These are phyloP conservation scores for Chaenocephalus aceratus DNA, from an alignment of 2,113 vertebrate genomes.

Conservation along the genomic window DNA sequence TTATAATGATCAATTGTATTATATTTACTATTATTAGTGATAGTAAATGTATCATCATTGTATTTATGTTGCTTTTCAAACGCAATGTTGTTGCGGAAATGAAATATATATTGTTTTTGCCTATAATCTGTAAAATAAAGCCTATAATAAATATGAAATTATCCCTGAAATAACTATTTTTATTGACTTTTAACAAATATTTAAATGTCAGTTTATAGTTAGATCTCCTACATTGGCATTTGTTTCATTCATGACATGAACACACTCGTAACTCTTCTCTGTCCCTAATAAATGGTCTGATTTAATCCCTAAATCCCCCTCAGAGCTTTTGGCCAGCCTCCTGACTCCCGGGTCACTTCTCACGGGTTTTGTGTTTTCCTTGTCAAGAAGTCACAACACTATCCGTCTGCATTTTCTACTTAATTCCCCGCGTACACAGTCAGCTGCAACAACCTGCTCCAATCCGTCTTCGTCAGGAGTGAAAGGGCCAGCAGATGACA, in stretches of 20 bases:
- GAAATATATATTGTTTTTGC: neutral
- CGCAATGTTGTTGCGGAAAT: neutral
- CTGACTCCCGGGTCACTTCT: constrained; percentile 55
- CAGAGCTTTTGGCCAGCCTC: constrained; percentile 17
- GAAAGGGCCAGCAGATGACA: constrained; percentile 49
- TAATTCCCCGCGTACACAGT: constrained; percentile 27
- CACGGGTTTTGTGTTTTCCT: constrained; percentile 67
- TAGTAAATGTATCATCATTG: neutral
- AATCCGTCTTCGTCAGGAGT: constrained; percentile 50
- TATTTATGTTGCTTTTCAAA: neutral
- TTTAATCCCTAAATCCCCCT: neutral
- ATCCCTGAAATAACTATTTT: neutral
- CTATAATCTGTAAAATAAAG: neutral
- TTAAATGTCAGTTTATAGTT: neutral
- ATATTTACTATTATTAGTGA: neutral
- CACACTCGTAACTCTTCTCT: neutral
- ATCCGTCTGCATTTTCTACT: constrained; percentile 51
- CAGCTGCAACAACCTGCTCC: constrained; percentile 67
- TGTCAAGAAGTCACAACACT: constrained; percentile 52
- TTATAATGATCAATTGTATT: neutral
- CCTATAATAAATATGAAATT: neutral
- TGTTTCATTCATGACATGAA: neutral
- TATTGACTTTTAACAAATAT: neutral
- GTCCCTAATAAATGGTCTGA: neutral
- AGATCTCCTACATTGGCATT: neutral